Evolutionary conservation across 2,797 vertebrate genomes (phyloP).

Genomic region (Alauda arvensis): DNA sequence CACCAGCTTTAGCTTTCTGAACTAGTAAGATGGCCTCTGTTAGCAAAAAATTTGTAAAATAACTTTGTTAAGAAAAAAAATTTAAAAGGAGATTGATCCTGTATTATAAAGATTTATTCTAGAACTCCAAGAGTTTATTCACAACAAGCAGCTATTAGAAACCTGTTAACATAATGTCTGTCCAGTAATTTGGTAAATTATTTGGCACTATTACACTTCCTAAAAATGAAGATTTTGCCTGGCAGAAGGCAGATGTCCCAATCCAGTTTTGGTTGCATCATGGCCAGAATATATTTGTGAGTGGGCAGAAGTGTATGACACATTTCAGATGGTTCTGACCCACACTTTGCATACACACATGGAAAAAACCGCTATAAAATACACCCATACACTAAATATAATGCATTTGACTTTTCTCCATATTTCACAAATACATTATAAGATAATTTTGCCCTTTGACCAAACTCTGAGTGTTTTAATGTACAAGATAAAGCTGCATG

Average conservation of each 20-base stretch:
- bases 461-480: background rate
- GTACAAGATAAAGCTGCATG: background rate
- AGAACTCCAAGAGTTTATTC: background rate
- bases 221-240: background rate
- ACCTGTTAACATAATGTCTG: background rate
- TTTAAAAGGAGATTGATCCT: background rate
- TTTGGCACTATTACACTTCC: background rate
- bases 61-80: background rate
- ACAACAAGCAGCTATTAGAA: background rate
- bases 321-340: background rate
- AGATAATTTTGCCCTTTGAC: background rate
- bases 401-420: background rate
- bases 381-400: background rate
- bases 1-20: background rate
- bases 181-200: background rate
- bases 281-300: background rate
- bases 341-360: background rate
- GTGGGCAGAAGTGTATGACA: background rate
- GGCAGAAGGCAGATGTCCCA: background rate
- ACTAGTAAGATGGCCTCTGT: background rate
- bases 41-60: background rate
- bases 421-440: background rate
- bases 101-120: background rate
- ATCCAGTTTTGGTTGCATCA: background rate
- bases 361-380: constrained; percentile 7